Base-by-base conservation (phyloP, 2,888 invertebrate species). In the Neocrepidodera transversa region DNA sequence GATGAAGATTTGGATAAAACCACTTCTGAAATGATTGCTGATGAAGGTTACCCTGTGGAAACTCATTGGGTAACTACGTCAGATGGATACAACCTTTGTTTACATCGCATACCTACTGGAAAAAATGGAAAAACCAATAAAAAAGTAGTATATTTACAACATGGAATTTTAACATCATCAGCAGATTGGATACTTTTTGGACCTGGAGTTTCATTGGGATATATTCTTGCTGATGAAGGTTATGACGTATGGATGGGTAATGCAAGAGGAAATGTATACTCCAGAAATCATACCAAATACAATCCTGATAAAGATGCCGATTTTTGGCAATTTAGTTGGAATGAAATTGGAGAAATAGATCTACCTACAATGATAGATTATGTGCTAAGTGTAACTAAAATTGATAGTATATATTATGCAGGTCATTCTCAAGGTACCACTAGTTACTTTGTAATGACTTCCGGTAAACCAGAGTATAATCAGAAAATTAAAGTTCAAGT, bases 391-490 rank as follows among this genome's bases (percentile, higher is more conserved):
- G 49, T 67, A 1, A 89, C 92, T 0, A 83, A 84, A 0, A 80
- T 83, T 18, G 65, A 82, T 0, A 80, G 86, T 49, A 71, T 95
- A 0, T 88, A 89, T 70, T 94, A 93, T 74, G 79, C 91, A 1
- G 95, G 94, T 0, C 92, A 93, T 74, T 94, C 93, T 0, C 87
- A 88, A 76, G 93, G 93, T 5, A 87, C 88, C 0, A 88, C 89
- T 0, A 71, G 80, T 1, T 90, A 88, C 74, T 90, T 84, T 72
- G 87, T 89, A 0, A 83, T 89, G 86, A 81, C 82, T 11, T 84
- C 87, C 0, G 79, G 85, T 51, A 77, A 79, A n/a, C 87, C 90
- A 0, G 84, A 85, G 47, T 89, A 89, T 68, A 88, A 89, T 73
- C 73, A 79, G 0, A 90, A 89, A 75, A 83, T 92, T 5, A 81